Evolutionary conservation across 2,888 invertebrate genomes (phyloP).

Genomic region (Drosophila niveifrons): DNA sequence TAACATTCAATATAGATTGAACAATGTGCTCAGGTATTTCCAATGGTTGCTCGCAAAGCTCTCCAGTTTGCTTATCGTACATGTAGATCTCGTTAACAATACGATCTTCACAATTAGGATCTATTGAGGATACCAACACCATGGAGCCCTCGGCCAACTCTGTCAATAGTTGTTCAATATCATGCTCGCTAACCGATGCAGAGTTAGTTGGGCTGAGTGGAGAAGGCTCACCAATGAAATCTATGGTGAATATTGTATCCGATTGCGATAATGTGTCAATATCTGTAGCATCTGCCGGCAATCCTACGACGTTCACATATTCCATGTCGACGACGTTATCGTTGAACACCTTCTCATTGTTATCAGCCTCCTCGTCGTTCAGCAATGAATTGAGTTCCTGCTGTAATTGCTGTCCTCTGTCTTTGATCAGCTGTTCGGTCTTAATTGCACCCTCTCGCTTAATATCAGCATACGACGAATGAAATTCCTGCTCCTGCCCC

Average conservation of each 20-base stretch:
- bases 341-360: constrained; percentile 20
- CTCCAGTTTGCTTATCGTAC: constrained; percentile 81
- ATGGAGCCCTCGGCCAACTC: constrained; percentile 83
- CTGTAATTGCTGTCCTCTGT: constrained; percentile 52
- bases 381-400: constrained; percentile 62
- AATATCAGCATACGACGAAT: constrained; percentile 26
- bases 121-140: constrained; percentile 83
- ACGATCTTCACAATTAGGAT: constrained; percentile 78
- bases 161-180: constrained; percentile 81
- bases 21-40: constrained; percentile 84
- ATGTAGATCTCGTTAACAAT: constrained; percentile 84
- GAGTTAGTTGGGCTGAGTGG: background rate
- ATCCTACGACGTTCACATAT: constrained; percentile 48
- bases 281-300: background rate
- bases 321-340: constrained; percentile 56
- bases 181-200: constrained; percentile 59
- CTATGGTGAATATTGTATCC: constrained; percentile 35
- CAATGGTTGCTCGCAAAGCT: constrained; percentile 83
- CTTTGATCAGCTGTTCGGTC: constrained; percentile 43
- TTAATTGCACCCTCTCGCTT: constrained; percentile 60
- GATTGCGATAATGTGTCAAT: constrained; percentile 17
- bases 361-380: constrained; percentile 33
- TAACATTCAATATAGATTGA: constrained; percentile 82
- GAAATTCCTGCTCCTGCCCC: background rate
- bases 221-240: constrained; percentile 41